Evolutionary conservation across 2,888 invertebrate genomes (phyloP).

Genomic region (Anarsia innoxiella): DNA sequence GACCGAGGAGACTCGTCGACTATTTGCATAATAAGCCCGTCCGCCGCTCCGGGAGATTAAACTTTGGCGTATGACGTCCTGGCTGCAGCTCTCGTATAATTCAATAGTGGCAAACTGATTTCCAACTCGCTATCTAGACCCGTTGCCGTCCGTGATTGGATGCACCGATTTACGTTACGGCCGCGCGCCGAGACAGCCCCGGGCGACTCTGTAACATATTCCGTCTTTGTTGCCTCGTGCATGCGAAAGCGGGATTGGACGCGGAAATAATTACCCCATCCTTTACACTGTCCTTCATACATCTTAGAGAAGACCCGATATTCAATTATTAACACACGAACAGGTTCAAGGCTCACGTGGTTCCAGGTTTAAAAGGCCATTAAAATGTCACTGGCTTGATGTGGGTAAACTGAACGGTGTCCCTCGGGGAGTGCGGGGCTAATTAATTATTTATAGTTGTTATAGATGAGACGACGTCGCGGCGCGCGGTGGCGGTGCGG

Average conservation of each 20-base stretch:
- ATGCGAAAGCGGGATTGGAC: constrained; percentile 39
- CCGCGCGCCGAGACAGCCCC: constrained; percentile 31
- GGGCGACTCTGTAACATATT: constrained; percentile 40
- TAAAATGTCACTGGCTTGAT: constrained; percentile 64
- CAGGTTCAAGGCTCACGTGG: constrained; percentile 40
- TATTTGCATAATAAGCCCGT: constrained; percentile 71
- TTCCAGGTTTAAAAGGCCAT: constrained; percentile 58
- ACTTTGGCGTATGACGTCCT: constrained; percentile 68
- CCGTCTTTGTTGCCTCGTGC: constrained; percentile 36
- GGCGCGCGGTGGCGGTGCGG: too few species aligned
- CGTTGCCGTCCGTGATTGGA: constrained; percentile 46
- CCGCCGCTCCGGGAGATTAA: constrained; percentile 66
- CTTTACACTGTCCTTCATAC: constrained; percentile 18
- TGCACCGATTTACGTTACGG: constrained; percentile 47
- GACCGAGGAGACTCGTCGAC: constrained; percentile 54
- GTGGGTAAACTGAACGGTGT: constrained; percentile 45
- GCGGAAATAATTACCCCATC: constrained; percentile 49
- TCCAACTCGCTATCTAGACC: constrained; percentile 46
- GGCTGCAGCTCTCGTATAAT: constrained; percentile 65
- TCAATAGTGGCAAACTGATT: constrained; percentile 72
- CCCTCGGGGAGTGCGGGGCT: constrained; percentile 34
- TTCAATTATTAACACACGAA: constrained; percentile 45
- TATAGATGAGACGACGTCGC: too few species aligned
- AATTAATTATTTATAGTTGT: constrained; percentile 65
- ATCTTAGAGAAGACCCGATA: constrained; percentile 27